These are phyloP conservation scores for Oikopleura dioica DNA, from an alignment of 23 tunicate genomes.

Conservation along the genomic window DNA sequence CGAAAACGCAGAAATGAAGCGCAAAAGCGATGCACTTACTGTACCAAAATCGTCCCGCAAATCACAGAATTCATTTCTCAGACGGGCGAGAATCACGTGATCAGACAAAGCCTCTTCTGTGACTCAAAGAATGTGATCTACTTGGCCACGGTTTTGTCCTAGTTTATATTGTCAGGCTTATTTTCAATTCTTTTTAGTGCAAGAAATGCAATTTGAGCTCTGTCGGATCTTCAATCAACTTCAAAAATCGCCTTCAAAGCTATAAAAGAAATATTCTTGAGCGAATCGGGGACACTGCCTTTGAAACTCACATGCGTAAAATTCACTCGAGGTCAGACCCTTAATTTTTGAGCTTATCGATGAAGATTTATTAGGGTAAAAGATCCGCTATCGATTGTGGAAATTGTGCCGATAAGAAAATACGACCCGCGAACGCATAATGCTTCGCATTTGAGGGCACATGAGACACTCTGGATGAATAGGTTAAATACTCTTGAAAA, in stretches of 20 bases:
- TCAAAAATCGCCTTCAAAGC: neutral
- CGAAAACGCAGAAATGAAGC: neutral
- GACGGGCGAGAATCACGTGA: too few relatives aligned
- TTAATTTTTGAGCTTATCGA: too few relatives aligned
- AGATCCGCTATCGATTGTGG: neutral
- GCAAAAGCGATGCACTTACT: neutral
- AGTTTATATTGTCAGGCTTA: neutral
- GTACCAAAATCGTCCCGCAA: neutral
- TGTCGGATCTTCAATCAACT: neutral
- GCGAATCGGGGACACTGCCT: neutral
- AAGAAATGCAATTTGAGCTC: neutral
- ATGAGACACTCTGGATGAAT: too few relatives aligned
- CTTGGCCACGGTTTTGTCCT: too few relatives aligned
- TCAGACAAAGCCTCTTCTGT: neutral
- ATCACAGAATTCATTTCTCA: neutral
- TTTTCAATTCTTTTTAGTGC: too few relatives aligned
- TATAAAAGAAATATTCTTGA: neutral
- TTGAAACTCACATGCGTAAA: neutral
- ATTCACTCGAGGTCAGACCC: neutral
- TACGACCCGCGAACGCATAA: neutral
- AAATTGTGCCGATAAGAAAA: neutral
- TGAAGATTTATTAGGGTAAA: too few relatives aligned
- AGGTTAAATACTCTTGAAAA: too few relatives aligned
- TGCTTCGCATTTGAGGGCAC: too few relatives aligned
- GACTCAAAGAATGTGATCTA: slow-evolving; percentile 1